A percentile compares a stretch with the other conserved stretches of the same genome.
phyloP scores from a whole-genome alignment of 1,140 invertebrate genomes.

The Leptonema lineaticorne region DNA sequence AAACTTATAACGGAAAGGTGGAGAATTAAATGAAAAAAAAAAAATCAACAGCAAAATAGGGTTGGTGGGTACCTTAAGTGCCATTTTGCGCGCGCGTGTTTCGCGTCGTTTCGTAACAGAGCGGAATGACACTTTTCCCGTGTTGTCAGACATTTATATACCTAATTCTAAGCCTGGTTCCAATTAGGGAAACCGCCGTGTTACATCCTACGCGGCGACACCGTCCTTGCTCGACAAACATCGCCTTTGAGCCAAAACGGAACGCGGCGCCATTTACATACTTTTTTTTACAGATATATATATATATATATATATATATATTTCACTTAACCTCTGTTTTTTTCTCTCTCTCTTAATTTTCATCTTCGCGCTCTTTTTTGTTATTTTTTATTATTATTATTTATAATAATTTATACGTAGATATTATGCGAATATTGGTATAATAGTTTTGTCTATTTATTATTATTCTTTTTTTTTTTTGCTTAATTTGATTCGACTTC shows the following conservation, averaged over 20 bases:
- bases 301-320: not conserved
- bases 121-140: slow-evolving; percentile 28
- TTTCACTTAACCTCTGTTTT: too few species aligned
- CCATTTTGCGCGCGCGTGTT: slow-evolving; percentile 30
- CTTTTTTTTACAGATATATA: slow-evolving; percentile 1
- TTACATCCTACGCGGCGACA: slow-evolving; percentile 29
- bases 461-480: too few species aligned
- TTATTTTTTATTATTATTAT: too few species aligned
- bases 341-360: too few species aligned
- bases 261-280: slow-evolving; percentile 26
- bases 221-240: slow-evolving; percentile 37
- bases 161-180: slow-evolving; percentile 21
- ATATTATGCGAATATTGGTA: too few species aligned
- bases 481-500: too few species aligned
- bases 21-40: too few species aligned
- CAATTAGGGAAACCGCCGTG: slow-evolving; percentile 34
- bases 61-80: slow-evolving; percentile 23
- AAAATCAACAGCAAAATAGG: too few species aligned
- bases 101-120: slow-evolving; percentile 28
- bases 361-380: too few species aligned
- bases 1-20: too few species aligned
- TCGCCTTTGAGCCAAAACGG: slow-evolving; percentile 26
- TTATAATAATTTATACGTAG: too few species aligned
- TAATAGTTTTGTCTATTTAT: too few species aligned
- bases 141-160: slow-evolving; percentile 28